Evolutionary conservation across 2,888 invertebrate species (phyloP).

Genomic region (Drosophila crucigera): DNA sequence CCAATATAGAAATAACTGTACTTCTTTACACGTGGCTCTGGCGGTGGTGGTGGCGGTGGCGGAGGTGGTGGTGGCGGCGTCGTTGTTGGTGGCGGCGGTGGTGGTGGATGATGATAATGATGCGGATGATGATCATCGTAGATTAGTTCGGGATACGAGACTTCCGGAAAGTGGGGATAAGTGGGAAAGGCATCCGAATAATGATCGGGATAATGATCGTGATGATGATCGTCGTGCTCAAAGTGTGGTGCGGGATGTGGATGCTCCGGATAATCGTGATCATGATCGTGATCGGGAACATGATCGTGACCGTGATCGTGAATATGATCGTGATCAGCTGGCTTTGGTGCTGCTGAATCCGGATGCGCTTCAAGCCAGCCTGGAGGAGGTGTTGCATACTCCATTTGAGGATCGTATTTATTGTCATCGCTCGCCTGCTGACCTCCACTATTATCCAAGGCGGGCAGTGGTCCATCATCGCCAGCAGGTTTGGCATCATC

Average conservation of each 20-base stretch:
- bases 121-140: conserved; percentile 70
- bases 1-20: conserved; percentile 90
- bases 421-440: conserved; percentile 54
- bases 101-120: conserved; percentile 70
- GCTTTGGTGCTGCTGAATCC: conserved; percentile 65
- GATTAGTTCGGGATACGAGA: conserved; percentile 59
- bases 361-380: conserved; percentile 82
- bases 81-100: conserved; percentile 74
- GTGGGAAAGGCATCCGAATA: conserved; percentile 38
- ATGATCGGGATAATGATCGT: conserved; percentile 42
- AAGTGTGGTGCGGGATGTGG: conserved; percentile 37
- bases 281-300: conserved; percentile 27
- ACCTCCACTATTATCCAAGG: conserved; percentile 47
- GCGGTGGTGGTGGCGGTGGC: conserved; percentile 69
- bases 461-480: conserved; percentile 40
- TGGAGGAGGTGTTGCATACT: conserved; percentile 84
- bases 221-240: conserved; percentile 59
- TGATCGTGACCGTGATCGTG: conserved; percentile 59
- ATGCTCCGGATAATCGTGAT: conserved; percentile 59
- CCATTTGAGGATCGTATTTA: conserved; percentile 79
- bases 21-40: conserved; percentile 86
- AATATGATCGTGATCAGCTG: conserved; percentile 65
- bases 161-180: conserved; percentile 74
- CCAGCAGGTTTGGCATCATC: conserved; percentile 26
- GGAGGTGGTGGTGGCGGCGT: conserved; percentile 62